phyloP scores from a whole-genome alignment of 2,113 vertebrate species.

The Macrotis lagotis region DNA sequence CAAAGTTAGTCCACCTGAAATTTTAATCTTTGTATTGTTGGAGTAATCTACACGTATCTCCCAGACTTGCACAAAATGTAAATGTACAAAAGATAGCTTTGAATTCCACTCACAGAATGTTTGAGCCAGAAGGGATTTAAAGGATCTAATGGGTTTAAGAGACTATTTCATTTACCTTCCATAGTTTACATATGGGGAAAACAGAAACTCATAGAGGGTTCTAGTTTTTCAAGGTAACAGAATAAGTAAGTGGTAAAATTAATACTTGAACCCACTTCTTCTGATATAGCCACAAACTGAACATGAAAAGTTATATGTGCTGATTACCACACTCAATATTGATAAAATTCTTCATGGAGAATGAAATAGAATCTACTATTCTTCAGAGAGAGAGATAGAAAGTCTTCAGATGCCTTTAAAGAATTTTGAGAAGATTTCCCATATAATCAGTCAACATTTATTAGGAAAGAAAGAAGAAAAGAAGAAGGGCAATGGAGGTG shows the following conservation, averaged over 20 bases:
- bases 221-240: not conserved
- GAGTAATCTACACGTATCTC: not conserved
- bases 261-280: not conserved
- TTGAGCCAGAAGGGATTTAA: not conserved
- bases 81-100: not conserved
- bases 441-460: not conserved
- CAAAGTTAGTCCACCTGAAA: constrained; percentile 9
- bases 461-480: not conserved
- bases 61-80: not conserved
- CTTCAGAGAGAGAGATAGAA: not conserved
- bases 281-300: not conserved
- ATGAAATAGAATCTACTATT: not conserved
- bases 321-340: not conserved
- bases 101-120: not conserved
- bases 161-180: not conserved
- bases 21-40: not conserved
- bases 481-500: not conserved
- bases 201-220: not conserved
- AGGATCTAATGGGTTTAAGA: not conserved
- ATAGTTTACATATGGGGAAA: not conserved
- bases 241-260: not conserved
- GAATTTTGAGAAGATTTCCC: not conserved
- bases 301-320: not conserved
- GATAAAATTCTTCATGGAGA: not conserved
- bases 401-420: not conserved